Base-by-base conservation (phyloP, 2,888 invertebrate genomes). In the Ectemnius continuus region DNA sequence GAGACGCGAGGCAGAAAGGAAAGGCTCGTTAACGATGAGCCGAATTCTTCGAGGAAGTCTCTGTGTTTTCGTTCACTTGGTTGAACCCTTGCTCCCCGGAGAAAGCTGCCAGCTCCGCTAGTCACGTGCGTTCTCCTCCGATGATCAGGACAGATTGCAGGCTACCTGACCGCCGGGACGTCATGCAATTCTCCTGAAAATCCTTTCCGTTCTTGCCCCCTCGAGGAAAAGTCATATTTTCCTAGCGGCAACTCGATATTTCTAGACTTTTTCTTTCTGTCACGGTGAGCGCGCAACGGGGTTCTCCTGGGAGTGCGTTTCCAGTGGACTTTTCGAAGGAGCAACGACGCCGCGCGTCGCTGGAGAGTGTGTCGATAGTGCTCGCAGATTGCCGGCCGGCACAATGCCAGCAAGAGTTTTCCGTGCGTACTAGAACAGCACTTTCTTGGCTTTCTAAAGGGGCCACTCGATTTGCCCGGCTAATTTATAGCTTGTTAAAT, bases 61-160 rank as follows among this genome's bases (percentile, higher is more conserved):
- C 4, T 16, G 36, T 23, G 48, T 18, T 18, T 36, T 48, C n/a
- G 26, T 28, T 16, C 26, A 72, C 75, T 70, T 48, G 52, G 57
- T 48, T 67, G 70, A 72, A 67, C 61, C 48, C 61, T 28, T 63
- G 64, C 68, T 28, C 45, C 36, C 0, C 67, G 26, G 77, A 75
- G 75, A 79, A 79, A 80, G 80, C 70, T 58, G 36, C 36, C 6
- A 36, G 36, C 36, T 36, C 36, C 36, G 71, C 57, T 18, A 47
- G 16, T 46, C 18, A 65, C 63, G 63, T 45, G 16, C 71, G 80
- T 79, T 80, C 75, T 59, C 75, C 77, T 72, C 71, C 75, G 79
- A 11, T 67, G 70, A 67, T 23, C 70, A 70, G 69, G 48, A 61
- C 59, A 68, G 64, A 58, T 75, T 68, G 63, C 61, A 72, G 73